Evolutionary conservation across 2,888 invertebrate genomes (phyloP).

Genomic region (Parthenolecanium corni): DNA sequence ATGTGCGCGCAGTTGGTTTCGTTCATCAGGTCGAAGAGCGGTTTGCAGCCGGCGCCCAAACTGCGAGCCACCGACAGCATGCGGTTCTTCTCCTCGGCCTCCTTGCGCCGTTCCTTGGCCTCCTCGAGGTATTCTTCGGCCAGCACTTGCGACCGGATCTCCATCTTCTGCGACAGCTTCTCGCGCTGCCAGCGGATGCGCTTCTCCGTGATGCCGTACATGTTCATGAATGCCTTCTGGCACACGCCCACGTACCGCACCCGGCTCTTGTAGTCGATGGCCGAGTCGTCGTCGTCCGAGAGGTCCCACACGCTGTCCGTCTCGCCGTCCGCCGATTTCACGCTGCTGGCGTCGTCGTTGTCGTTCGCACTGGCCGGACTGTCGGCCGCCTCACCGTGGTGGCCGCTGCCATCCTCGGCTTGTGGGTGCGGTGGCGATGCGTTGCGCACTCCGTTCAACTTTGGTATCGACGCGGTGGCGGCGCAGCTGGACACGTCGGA

Average conservation of each 20-base stretch:
- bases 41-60: constrained; percentile 32
- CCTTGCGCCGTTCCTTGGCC: constrained; percentile 26
- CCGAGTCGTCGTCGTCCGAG: no score
- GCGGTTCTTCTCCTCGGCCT: constrained; percentile 32
- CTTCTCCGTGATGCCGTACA: constrained; percentile 46
- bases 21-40: constrained; percentile 31
- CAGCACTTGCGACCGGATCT: not conserved
- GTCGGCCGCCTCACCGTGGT: no score
- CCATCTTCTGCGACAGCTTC: constrained; percentile 40
- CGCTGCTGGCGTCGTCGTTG: constrained; percentile 15
- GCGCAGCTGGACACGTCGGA: not conserved
- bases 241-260: constrained; percentile 41
- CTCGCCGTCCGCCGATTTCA: constrained; percentile 5
- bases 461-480: no score
- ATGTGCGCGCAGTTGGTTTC: constrained; percentile 36
- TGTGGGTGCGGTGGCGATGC: no score
- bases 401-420: no score
- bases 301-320: no score
- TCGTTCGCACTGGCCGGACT: constrained; percentile 16
- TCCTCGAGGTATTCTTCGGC: not conserved
- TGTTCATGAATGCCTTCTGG: constrained; percentile 46
- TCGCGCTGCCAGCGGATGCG: constrained; percentile 44
- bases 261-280: not conserved
- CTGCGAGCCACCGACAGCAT: constrained; percentile 31
- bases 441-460: not conserved